These are phyloP conservation scores for honey bee (Apis mellifera) DNA, from an alignment of 1,140 invertebrate species.

Conservation along the genomic window Amel_HAv3.1 CM009931.2:27111501-27112000, in stretches of 20 bases:
- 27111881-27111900: neutral
- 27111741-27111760: slow-evolving; percentile 56
- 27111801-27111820: neutral
- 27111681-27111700: slow-evolving; percentile 36
- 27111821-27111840: neutral
- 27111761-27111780: slow-evolving; percentile 65
- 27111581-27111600: slow-evolving; percentile 81
- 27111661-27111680: slow-evolving; percentile 53
- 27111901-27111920: neutral
- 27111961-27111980: too few species aligned
- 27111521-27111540: slow-evolving; percentile 51
- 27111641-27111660: slow-evolving; percentile 57
- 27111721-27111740: slow-evolving; percentile 75
- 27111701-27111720: slow-evolving; percentile 77
- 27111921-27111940: too few species aligned
- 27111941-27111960: too few species aligned
- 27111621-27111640: slow-evolving; percentile 78
- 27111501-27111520: slow-evolving; percentile 7
- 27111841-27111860: neutral
- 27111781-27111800: slow-evolving; percentile 44
- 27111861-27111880: neutral
- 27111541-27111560: slow-evolving; percentile 43
- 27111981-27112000: too few species aligned
- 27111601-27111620: slow-evolving; percentile 81
- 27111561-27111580: slow-evolving; percentile 77